Percentiles rank a stretch among this genome's conserved stretches.
Conservation (phyloP, 2,797 vertebrate species). For the Diceros bicornis region DNA sequence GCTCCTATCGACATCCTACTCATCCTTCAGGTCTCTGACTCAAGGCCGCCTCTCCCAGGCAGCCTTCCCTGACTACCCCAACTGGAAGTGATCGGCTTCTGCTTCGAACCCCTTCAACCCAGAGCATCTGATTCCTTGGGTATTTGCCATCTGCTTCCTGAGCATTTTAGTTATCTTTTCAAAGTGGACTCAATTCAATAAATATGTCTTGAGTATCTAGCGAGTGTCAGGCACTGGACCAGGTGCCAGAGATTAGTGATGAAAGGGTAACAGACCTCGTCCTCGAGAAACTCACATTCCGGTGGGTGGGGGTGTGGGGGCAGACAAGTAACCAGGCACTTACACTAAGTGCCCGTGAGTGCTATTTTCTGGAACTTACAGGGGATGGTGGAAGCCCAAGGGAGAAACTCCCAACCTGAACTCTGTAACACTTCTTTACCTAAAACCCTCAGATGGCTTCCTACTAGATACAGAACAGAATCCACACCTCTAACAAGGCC, state of each 20-base stretch:
- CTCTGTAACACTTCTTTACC: background rate
- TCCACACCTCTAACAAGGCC: background rate
- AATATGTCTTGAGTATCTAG: background rate
- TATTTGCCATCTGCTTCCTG: background rate
- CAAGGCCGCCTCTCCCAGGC: background rate
- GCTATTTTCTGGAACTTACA: fast-evolving
- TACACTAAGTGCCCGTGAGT: fast-evolving
- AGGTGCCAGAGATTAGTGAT: background rate
- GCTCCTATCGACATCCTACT: fast-evolving
- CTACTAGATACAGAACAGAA: background rate
- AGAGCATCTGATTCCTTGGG: background rate
- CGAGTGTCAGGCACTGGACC: background rate
- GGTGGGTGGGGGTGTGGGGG: fast-evolving
- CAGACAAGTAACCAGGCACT: background rate
- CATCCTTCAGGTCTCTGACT: background rate
- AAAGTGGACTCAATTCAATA: background rate
- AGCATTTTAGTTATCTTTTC: background rate
- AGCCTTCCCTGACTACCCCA: background rate
- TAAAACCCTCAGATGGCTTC: background rate
- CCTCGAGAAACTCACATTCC: background rate
- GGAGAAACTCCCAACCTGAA: background rate
- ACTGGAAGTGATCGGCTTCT: fast-evolving
- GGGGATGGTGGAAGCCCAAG: background rate
- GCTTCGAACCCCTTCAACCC: background rate
- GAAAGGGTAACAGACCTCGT: background rate